phyloP scores from a whole-genome alignment of 2,888 invertebrate genomes.

The Dryobotodes eremita region DNA sequence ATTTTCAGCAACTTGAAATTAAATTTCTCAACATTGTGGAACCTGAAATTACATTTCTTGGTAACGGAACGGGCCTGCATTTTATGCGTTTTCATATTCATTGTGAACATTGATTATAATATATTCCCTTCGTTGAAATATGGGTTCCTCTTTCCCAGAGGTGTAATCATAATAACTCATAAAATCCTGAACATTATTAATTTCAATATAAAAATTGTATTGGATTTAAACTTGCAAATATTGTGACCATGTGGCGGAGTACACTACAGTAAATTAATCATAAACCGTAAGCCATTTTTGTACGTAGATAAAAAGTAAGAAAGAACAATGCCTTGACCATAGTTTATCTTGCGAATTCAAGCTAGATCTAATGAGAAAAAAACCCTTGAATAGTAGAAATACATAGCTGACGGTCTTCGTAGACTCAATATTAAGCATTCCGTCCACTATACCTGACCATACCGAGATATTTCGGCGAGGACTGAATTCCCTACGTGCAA shows the following conservation, averaged over 20 bases:
- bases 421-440: constrained; percentile 70
- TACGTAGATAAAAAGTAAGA: neutral
- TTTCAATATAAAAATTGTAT: neutral
- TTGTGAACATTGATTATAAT: constrained; percentile 2
- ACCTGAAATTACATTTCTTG: constrained; percentile 55
- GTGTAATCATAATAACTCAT: neutral
- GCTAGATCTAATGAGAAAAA: constrained; percentile 41
- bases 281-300: neutral
- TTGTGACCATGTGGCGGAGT: neutral
- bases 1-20: constrained; percentile 53
- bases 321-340: constrained; percentile 5
- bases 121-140: neutral
- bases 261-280: neutral
- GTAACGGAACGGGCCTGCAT: constrained; percentile 9
- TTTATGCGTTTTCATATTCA: constrained; percentile 37
- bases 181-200: neutral
- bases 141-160: neutral
- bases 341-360: constrained; percentile 26
- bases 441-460: constrained; percentile 62
- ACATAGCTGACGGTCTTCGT: constrained; percentile 43
- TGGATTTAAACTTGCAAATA: neutral
- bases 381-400: constrained; percentile 38
- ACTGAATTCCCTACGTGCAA: constrained; percentile 62
- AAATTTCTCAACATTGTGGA: constrained; percentile 48
- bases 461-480: constrained; percentile 57